Conservation (phyloP, 2,797 vertebrate genomes). For the Nasua narica region DNA sequence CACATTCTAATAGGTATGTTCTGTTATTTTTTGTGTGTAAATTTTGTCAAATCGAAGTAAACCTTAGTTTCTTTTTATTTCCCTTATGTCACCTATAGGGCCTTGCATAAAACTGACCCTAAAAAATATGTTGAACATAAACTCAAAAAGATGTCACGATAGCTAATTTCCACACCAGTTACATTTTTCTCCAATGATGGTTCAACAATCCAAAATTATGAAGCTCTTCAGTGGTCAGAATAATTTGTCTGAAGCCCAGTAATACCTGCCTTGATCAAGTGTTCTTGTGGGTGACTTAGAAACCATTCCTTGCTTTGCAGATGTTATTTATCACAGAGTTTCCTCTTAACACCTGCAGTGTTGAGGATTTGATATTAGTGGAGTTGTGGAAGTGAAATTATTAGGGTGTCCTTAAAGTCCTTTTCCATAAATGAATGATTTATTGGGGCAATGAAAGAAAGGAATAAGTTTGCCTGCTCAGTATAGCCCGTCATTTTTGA, state of each 20-base stretch:
- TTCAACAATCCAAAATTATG: background rate
- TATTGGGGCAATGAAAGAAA: constrained; percentile 32
- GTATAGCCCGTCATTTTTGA: constrained; percentile 48
- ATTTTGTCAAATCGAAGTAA: background rate
- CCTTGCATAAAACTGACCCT: background rate
- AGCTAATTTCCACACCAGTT: background rate
- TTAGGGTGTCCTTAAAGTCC: constrained; percentile 2
- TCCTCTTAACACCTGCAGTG: background rate
- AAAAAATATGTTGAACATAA: background rate
- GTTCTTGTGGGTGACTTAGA: background rate
- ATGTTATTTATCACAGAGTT: background rate
- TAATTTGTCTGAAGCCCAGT: background rate
- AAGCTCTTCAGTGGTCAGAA: background rate
- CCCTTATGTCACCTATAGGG: background rate
- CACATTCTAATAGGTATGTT: background rate
- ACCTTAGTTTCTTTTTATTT: background rate
- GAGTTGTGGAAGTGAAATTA: constrained; percentile 30
- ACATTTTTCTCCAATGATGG: background rate
- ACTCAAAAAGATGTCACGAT: background rate
- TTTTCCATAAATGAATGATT: constrained; percentile 59
- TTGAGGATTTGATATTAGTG: background rate
- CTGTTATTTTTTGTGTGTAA: background rate
- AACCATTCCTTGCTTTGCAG: background rate
- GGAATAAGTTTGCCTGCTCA: constrained; percentile 31
- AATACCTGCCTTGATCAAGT: background rate